Evolutionary conservation across 2,797 vertebrate species (phyloP).

Genomic region (Enteromius fasciolatus): DNA sequence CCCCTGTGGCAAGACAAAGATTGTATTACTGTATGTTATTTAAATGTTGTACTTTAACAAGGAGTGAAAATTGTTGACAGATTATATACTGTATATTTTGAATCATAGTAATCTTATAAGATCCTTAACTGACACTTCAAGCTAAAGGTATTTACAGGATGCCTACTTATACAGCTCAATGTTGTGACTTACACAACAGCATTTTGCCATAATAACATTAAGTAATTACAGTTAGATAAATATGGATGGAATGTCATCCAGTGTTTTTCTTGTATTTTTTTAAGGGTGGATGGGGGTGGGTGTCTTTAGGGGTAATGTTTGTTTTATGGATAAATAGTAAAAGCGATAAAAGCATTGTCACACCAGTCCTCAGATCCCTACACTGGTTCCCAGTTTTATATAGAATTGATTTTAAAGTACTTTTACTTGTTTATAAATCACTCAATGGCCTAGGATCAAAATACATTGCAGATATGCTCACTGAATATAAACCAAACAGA

Average conservation of each 20-base stretch:
- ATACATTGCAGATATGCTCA: too few relatives aligned
- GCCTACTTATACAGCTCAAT: constrained; percentile 17
- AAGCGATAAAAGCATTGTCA: neutral
- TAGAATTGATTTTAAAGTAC: too few relatives aligned
- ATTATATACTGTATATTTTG: constrained; percentile 13
- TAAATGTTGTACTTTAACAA: constrained; percentile 13
- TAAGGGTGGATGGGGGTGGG: neutral
- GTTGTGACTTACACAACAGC: constrained; percentile 2
- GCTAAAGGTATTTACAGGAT: neutral
- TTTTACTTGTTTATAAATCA: too few relatives aligned
- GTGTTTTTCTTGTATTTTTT: neutral
- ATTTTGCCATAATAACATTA: neutral
- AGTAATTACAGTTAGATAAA: neutral
- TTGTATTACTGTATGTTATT: constrained; percentile 5
- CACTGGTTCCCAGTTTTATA: too few relatives aligned
- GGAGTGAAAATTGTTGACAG: constrained; percentile 2
- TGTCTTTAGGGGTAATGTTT: neutral
- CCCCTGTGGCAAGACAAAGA: neutral
- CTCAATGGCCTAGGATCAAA: too few relatives aligned
- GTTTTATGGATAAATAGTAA: neutral
- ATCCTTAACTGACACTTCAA: constrained; percentile 4
- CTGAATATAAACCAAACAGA: too few relatives aligned
- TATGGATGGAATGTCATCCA: neutral
- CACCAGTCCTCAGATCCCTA: too few relatives aligned
- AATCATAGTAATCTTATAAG: neutral